Percentiles rank a stretch among this genome's conserved stretches.
Evolutionary conservation across 2,797 vertebrate genomes (phyloP).

Genomic region (Xiphorhynchus erythropygius): DNA sequence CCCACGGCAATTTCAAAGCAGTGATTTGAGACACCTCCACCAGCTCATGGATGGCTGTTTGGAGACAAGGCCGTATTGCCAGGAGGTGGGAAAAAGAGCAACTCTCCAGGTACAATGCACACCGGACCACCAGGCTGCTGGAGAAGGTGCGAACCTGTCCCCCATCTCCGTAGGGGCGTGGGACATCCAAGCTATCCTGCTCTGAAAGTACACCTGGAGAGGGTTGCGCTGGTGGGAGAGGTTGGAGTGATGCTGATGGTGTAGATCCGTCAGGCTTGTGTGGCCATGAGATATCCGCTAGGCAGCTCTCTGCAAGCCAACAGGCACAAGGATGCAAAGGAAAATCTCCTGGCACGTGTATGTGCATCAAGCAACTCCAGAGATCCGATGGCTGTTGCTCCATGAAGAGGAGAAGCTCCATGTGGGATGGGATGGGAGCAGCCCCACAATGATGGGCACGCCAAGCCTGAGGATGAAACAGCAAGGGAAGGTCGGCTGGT

Average conservation of each 20-base stretch:
- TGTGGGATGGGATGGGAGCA: not conserved
- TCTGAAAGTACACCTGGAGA: not conserved
- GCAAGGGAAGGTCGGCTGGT: rapidly evolving
- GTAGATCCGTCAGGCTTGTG: rapidly evolving
- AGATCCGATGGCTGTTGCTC: rapidly evolving
- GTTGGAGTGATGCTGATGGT: rapidly evolving
- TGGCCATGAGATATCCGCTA: not conserved
- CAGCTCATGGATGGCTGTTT: not conserved
- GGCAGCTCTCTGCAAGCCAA: not conserved
- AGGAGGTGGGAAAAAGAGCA: not conserved
- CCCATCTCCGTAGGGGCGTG: rapidly evolving
- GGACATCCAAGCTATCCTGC: rapidly evolving
- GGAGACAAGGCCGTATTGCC: not conserved
- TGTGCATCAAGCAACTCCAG: rapidly evolving
- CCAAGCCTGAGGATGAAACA: not conserved
- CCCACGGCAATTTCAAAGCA: not conserved
- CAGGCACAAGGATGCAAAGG: rapidly evolving
- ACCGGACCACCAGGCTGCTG: not conserved
- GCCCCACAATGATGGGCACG: too few species aligned
- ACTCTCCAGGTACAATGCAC: not conserved
- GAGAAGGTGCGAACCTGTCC: not conserved
- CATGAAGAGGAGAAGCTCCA: rapidly evolving
- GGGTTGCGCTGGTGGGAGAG: not conserved
- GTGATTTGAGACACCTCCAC: not conserved
- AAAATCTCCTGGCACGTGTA: rapidly evolving